Conservation (phyloP, 2,888 invertebrate genomes). For the Tipula lateralis region DNA sequence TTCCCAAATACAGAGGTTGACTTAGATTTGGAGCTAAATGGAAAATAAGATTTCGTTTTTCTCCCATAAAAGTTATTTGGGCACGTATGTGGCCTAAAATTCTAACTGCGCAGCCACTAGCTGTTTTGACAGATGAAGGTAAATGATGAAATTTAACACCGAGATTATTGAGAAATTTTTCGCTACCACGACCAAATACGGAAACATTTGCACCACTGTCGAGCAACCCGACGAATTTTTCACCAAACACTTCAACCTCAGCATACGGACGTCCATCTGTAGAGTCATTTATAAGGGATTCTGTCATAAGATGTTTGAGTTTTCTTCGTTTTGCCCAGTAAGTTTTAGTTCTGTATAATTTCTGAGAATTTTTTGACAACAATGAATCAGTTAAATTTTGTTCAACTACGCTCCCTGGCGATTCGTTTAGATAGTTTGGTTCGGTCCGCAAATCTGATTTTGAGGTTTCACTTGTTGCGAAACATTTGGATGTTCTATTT, state of each 20-base stretch:
- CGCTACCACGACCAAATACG: background rate
- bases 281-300: background rate
- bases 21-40: background rate
- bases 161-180: background rate
- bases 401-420: too few relatives aligned
- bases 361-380: background rate
- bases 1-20: background rate
- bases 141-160: background rate
- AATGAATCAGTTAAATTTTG: too few relatives aligned
- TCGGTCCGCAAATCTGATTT: background rate
- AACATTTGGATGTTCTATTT: background rate
- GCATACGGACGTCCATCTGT: conserved; percentile 33
- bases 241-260: background rate
- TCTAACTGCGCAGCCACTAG: background rate
- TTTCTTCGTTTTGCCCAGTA: background rate
- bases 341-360: background rate
- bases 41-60: background rate
- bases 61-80: background rate
- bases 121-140: background rate
- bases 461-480: too few relatives aligned
- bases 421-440: too few relatives aligned
- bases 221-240: background rate
- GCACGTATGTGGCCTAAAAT: background rate
- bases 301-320: background rate
- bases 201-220: conserved; percentile 33